Evolutionary conservation across 37 sponge, comb jelly and placozoan species (phyloP).

Genomic region (Petrosia ficiformis): DNA sequence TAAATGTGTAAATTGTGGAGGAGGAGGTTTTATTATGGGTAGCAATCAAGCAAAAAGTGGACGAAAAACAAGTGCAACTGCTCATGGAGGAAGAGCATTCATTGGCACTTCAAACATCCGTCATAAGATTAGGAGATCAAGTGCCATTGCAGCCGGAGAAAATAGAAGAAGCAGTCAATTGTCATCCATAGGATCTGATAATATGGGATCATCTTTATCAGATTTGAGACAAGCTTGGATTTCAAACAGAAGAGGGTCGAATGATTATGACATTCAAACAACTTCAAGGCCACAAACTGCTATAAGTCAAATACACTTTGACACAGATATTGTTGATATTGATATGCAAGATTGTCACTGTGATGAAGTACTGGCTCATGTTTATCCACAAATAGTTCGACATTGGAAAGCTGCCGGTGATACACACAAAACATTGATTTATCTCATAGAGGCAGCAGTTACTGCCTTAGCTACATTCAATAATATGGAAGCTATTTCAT

Average conservation of each 20-base stretch:
- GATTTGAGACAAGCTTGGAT: neutral
- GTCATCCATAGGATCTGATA: neutral
- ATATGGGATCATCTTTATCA: neutral
- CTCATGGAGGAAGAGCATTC: neutral
- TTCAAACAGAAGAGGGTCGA: neutral
- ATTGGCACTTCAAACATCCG: neutral
- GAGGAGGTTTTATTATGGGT: slow-evolving; percentile 56
- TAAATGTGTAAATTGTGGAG: slow-evolving; percentile 87
- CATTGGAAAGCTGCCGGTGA: slow-evolving; percentile 82
- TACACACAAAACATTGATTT: slow-evolving; percentile 52
- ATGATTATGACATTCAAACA: neutral
- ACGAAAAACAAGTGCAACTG: neutral
- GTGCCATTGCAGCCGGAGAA: neutral
- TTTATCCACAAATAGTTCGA: slow-evolving; percentile 87
- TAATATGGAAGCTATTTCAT: slow-evolving; percentile 76
- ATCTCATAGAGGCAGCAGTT: slow-evolving; percentile 68
- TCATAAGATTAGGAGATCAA: slow-evolving; percentile 4
- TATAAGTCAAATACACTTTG: neutral
- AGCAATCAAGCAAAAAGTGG: neutral
- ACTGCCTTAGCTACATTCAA: slow-evolving; percentile 65
- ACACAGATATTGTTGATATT: neutral
- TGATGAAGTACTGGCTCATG: slow-evolving; percentile 66
- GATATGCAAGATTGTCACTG: slow-evolving; percentile 72
- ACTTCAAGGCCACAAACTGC: neutral
- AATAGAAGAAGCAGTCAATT: neutral